These are phyloP conservation scores for Meiosimyza decipiens DNA, from an alignment of 2,888 invertebrate species.

Conservation along the genomic window DNA sequence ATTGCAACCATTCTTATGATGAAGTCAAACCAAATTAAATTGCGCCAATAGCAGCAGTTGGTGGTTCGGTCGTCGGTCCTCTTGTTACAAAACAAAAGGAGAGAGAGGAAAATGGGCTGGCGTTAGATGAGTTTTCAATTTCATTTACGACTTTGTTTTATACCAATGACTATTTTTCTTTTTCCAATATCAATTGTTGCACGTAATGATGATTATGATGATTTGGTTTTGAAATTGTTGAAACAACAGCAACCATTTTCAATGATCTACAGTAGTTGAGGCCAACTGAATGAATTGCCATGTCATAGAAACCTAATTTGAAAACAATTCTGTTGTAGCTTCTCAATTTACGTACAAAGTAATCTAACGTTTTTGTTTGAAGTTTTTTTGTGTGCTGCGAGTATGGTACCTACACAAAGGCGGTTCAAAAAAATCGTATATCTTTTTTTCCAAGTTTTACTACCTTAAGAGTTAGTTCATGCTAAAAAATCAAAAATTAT, in stretches of 20 bases:
- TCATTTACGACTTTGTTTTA: constrained; percentile 12
- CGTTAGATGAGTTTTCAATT: constrained; percentile 43
- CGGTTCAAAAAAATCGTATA: too few species aligned
- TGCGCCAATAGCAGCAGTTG: not conserved
- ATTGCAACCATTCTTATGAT: constrained; percentile 35
- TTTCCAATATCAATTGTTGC: not conserved
- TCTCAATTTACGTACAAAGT: not conserved
- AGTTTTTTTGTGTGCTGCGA: not conserved
- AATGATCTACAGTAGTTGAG: constrained; percentile 17
- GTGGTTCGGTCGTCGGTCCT: not conserved
- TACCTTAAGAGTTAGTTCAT: too few species aligned
- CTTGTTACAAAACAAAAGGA: too few species aligned
- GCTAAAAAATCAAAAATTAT: too few species aligned
- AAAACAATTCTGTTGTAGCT: constrained; percentile 34
- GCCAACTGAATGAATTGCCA: constrained; percentile 28
- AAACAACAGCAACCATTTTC: constrained; percentile 4
- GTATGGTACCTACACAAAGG: too few species aligned
- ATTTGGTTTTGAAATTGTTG: not conserved
- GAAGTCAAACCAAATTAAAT: constrained; percentile 7
- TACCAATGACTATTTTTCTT: not conserved
- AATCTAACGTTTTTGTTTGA: not conserved
- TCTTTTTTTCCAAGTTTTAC: too few species aligned
- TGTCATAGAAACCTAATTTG: constrained; percentile 44
- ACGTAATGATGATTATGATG: constrained; percentile 15
- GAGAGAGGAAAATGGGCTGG: constrained; percentile 1